These are phyloP conservation scores for Herminia tarsipennalis DNA, from an alignment of 2,888 invertebrate species.

Conservation along the genomic window DNA sequence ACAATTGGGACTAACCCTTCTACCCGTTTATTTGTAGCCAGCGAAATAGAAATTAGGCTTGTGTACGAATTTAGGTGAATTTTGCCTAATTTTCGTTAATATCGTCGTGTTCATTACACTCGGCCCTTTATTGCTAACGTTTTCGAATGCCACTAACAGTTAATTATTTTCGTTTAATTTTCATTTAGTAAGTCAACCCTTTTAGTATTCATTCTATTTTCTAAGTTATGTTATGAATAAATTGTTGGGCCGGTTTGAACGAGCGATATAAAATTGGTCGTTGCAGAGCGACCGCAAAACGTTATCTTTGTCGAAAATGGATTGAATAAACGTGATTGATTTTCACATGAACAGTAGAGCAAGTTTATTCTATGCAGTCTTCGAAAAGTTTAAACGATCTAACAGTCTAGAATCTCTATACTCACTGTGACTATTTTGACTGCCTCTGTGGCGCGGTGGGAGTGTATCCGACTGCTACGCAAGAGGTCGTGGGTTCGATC, in stretches of 20 bases:
- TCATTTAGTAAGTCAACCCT: conserved; percentile 39
- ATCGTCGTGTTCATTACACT: conserved; percentile 62
- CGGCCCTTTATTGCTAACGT: conserved; percentile 56
- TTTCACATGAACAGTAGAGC: not conserved
- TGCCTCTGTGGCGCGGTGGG: too few relatives aligned
- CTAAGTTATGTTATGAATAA: conserved; percentile 30
- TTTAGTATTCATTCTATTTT: conserved; percentile 32
- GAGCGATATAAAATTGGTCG: not conserved
- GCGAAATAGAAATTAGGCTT: conserved; percentile 63
- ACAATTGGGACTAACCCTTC: conserved; percentile 44
- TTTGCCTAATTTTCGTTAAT: conserved; percentile 61
- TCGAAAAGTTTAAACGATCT: too few relatives aligned
- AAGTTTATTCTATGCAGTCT: too few relatives aligned
- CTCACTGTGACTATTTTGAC: too few relatives aligned
- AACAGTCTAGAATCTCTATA: too few relatives aligned
- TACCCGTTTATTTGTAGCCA: conserved; percentile 53
- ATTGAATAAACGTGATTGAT: not conserved
- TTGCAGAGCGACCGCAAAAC: not conserved
- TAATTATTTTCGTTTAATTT: conserved; percentile 59
- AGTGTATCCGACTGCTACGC: too few relatives aligned
- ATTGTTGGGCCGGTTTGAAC: conserved; percentile 6
- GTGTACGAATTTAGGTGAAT: conserved; percentile 54
- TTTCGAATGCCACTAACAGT: conserved; percentile 58
- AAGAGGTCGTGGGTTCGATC: too few relatives aligned
- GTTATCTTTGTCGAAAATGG: not conserved